A percentile compares a stretch with the other conserved stretches of the same genome.
These are phyloP conservation scores for Meteorus colon DNA, from an alignment of 2,888 invertebrate genomes.

Conservation along the genomic window DNA sequence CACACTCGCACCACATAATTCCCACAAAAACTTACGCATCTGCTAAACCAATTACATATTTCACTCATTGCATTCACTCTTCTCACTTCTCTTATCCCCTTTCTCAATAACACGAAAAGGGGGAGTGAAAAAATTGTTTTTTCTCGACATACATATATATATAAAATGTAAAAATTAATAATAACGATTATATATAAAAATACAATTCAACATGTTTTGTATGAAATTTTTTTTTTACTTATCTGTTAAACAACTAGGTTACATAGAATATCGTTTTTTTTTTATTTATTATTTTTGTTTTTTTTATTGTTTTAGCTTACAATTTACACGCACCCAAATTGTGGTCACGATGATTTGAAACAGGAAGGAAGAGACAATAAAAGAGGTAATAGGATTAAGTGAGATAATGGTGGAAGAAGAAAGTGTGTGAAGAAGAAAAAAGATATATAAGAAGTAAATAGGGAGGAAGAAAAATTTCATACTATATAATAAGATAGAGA, in stretches of 20 bases:
- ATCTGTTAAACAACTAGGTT: slow-evolving; percentile 61
- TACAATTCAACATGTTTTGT: slow-evolving; percentile 49
- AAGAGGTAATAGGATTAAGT: neutral
- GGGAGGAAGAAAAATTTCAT: neutral
- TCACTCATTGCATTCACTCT: slow-evolving; percentile 5
- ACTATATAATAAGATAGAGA: neutral
- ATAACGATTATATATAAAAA: slow-evolving; percentile 24
- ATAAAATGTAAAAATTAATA: slow-evolving; percentile 6
- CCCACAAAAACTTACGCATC: slow-evolving; percentile 37
- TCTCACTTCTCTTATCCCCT: neutral
- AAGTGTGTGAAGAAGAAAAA: neutral
- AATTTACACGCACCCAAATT: slow-evolving; percentile 54
- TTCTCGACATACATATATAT: neutral
- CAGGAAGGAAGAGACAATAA: slow-evolving; percentile 4
- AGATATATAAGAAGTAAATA: neutral
- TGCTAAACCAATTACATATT: slow-evolving; percentile 33
- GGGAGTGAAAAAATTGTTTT: slow-evolving; percentile 1
- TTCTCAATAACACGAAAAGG: neutral
- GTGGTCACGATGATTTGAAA: slow-evolving; percentile 52
- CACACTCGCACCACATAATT: slow-evolving; percentile 6
- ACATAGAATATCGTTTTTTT: slow-evolving; percentile 59
- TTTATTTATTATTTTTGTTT: slow-evolving; percentile 2
- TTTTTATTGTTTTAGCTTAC: slow-evolving; percentile 20
- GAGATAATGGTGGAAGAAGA: neutral
- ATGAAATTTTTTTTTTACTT: slow-evolving; percentile 61